Percentiles rank a stretch among this genome's conserved stretches.
Conservation (phyloP, 2,797 vertebrate genomes). For the Eutrigla gurnardus region DNA sequence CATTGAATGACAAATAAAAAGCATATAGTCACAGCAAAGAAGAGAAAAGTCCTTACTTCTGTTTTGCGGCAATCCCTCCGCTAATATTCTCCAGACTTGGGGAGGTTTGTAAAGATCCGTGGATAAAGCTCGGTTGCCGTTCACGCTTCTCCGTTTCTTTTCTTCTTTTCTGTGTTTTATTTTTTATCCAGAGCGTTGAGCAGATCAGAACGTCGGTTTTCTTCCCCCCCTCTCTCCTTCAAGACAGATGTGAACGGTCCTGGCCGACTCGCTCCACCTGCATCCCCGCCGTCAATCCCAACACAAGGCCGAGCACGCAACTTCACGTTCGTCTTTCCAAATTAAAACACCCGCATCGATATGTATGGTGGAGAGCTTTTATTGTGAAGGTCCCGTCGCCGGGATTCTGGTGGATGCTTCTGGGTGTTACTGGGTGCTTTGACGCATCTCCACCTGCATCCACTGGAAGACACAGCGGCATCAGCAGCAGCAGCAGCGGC, state of each 20-base stretch:
- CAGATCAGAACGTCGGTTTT: constrained; percentile 63
- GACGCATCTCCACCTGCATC: constrained; percentile 69
- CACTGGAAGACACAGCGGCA: constrained; percentile 61
- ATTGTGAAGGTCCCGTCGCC: constrained; percentile 37
- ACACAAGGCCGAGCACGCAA: background rate
- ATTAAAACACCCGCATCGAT: background rate
- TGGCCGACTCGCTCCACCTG: constrained; percentile 83
- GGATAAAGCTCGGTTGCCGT: constrained; percentile 48
- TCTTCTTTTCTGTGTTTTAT: constrained; percentile 19
- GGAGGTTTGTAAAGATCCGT: constrained; percentile 72
- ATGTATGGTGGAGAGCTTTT: background rate
- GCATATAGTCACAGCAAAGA: constrained; percentile 53
- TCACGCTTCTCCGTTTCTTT: constrained; percentile 25
- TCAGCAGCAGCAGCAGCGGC: constrained; percentile 45
- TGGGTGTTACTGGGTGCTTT: constrained; percentile 24
- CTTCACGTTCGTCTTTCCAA: constrained; percentile 45
- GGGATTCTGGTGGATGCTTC: background rate
- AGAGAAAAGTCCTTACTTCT: constrained; percentile 81
- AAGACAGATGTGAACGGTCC: constrained; percentile 81
- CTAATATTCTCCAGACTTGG: constrained; percentile 69
- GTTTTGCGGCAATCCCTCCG: constrained; percentile 69
- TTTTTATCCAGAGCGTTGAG: constrained; percentile 74
- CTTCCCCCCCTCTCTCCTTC: constrained; percentile 69
- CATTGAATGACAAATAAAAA: constrained; percentile 37
- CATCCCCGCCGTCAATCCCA: constrained; percentile 61